Base-by-base conservation (phyloP, 1,140 invertebrate genomes). In the Lasioglossum baleicum region DNA sequence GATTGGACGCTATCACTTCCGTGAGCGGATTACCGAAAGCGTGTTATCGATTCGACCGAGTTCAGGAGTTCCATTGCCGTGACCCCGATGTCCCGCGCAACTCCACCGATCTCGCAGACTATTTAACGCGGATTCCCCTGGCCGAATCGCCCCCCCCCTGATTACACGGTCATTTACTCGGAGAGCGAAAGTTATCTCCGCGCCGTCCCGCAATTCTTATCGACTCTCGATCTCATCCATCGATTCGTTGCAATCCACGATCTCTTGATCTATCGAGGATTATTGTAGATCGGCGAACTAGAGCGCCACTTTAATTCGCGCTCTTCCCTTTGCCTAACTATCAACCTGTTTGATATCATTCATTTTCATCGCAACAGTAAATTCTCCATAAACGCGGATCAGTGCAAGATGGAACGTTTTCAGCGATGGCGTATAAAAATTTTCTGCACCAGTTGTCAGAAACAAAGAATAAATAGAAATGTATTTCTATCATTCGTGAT, bases 31-130 rank as follows among this genome's bases (percentile, higher is more conserved):
- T 75, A 80, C 31, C 44, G 13, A 64, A 26, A 53, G 22, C 75
- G 44, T 66, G 69, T 66, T 56, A 72, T 84, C 83, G 64, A 76
- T 80, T 81, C 60, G 56, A 69, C 64, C n/a, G 26, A 72, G 22
- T 53, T 56, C 13, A 53, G 0, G 7, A 13, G 66, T 26, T 20
- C 60, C 42, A 51, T 70, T 40, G 42, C 61, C 58, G 65, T 20
- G 75, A 69, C 22, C 7, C 2, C 1, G 20, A 22, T 10, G 7
- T n/a, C 26, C 35, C 20, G 51, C 8, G 17, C 26, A 51, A 44
- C n/a, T 17, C 7, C 1, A 48, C 60, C 65, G 15, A 17, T n/a
- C 42, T 35, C 35, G 11, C 5, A 7, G 58, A 70, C 70, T 63
- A 66, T 70, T 63, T 68, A 70, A 63, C 56, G 40, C 20, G 26